Evolutionary conservation across 2,113 vertebrate genomes (phyloP).

Genomic region (Tylochromis polylepis): DNA sequence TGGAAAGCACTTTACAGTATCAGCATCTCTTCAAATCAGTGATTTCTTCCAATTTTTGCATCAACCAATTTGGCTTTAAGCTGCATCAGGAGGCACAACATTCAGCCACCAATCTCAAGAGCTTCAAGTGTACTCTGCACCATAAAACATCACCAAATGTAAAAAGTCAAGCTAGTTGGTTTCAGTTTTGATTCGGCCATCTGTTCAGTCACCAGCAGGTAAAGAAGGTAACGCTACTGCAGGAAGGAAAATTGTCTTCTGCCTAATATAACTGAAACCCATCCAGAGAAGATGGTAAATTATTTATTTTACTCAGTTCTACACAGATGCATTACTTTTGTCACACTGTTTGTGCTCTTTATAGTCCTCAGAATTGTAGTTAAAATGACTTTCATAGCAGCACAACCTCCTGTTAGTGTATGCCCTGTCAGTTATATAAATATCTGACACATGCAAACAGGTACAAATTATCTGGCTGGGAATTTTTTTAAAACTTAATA

Average conservation of each 20-base stretch:
- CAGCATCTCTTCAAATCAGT: too few relatives aligned
- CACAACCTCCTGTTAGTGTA: neutral
- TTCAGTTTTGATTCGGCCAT: constrained; percentile 20
- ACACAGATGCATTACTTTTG: neutral
- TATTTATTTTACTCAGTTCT: neutral
- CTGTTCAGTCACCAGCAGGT: neutral
- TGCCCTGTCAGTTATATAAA: neutral
- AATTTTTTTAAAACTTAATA: neutral
- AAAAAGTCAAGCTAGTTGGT: neutral
- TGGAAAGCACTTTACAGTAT: too few relatives aligned
- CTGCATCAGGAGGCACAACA: neutral
- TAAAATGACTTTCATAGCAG: neutral
- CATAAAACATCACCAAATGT: neutral
- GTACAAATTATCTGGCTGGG: neutral
- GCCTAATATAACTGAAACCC: neutral
- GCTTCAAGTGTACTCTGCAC: neutral
- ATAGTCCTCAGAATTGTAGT: neutral
- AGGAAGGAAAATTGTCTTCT: neutral
- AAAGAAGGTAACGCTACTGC: neutral
- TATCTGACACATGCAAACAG: neutral
- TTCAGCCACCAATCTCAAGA: neutral
- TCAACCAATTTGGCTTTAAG: neutral
- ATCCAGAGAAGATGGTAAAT: neutral
- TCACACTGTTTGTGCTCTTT: neutral
- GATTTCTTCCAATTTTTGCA: neutral